Evolutionary conservation across 2,113 vertebrate species (phyloP), one percentile per base, ranked within the genome.

Genomic region (Sigmodon hispidus): DNA sequence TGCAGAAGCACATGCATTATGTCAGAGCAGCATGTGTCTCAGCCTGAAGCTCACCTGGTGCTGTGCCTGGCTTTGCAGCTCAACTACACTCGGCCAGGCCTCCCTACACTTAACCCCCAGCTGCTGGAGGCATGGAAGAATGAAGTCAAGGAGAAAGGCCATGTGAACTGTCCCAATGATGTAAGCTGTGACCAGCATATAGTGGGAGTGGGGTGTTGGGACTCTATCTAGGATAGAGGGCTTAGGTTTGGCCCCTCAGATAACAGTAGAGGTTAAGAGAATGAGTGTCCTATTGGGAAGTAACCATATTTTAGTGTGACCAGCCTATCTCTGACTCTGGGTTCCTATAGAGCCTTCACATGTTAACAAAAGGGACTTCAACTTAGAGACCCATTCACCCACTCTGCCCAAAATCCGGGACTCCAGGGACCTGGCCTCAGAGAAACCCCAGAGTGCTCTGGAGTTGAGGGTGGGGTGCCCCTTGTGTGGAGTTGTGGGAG

Each of bases 11-110:
- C 7, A 12, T 43, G 7, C 45, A 84, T 45, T 63, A 26, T 69
- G 26, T 40, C 4, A 19, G 43, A 73, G 16, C 77, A 50, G 24
- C 29, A n/a, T 34, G 40, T 19, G 0, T 52, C n/a, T 61, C 29
- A 52, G 43, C 87, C 73, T 48, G 21, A 10, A 55, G 50, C 86
- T 96, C 48, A 97, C 83, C 31, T 9, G 4, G 40, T 8, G 7
- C 40, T 69, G 55, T 34, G 1, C 63, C 19, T 98, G 95, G 93
- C 91, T 96, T 81, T 84, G 63, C 98, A 99, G 99, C 98, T 99
- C 92, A 99, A 99, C 98, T 99, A 99, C 97, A 99, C 99, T 7
- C 99, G 99, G 0, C 99, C 99, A 0, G 99, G 99, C 48, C 99
- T 99, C 84, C 99, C 99, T n/a, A 99, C 98, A 80, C 99, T 99